Conservation (phyloP, 2,113 vertebrate species). For the Cyrtonyx montezumae region DNA sequence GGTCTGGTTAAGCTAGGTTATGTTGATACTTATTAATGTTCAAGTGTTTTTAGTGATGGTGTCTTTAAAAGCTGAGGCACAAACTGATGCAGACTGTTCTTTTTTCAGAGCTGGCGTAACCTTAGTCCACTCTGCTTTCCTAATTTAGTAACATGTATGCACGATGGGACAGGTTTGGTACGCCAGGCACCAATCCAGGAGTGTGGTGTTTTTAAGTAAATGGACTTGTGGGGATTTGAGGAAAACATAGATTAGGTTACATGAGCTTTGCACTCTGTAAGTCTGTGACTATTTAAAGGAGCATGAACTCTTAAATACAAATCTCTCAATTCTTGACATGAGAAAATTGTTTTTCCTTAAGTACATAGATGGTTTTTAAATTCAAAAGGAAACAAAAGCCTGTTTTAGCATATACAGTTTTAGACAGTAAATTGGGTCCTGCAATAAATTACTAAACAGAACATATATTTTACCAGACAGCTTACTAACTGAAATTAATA, state of each 20-base stretch:
- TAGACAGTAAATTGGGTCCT: not conserved
- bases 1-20: not conserved
- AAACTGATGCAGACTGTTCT: slow-evolving; percentile 78
- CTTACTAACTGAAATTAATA: not conserved
- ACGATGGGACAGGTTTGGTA: slow-evolving; percentile 89
- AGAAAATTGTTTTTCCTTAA: not conserved
- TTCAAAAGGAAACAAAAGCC: not conserved
- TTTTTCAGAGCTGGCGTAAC: slow-evolving; percentile 83
- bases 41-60: slow-evolving; percentile 75
- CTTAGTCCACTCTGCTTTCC: slow-evolving; percentile 84
- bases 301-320: slow-evolving; percentile 40
- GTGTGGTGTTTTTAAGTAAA: slow-evolving; percentile 81
- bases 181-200: slow-evolving; percentile 88
- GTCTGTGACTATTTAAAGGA: slow-evolving; percentile 73
- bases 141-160: slow-evolving; percentile 95
- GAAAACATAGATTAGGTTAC: slow-evolving; percentile 78
- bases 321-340: slow-evolving; percentile 13
- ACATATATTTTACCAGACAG: not conserved
- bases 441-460: not conserved
- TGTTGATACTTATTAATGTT: slow-evolving; percentile 65
- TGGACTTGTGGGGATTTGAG: slow-evolving; percentile 82
- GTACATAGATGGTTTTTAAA: not conserved
- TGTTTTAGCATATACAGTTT: not conserved
- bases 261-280: slow-evolving; percentile 58
- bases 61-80: slow-evolving; percentile 68